phyloP scores from a whole-genome alignment of 2,113 vertebrate genomes.

The Callochromis pleurospilus region DNA sequence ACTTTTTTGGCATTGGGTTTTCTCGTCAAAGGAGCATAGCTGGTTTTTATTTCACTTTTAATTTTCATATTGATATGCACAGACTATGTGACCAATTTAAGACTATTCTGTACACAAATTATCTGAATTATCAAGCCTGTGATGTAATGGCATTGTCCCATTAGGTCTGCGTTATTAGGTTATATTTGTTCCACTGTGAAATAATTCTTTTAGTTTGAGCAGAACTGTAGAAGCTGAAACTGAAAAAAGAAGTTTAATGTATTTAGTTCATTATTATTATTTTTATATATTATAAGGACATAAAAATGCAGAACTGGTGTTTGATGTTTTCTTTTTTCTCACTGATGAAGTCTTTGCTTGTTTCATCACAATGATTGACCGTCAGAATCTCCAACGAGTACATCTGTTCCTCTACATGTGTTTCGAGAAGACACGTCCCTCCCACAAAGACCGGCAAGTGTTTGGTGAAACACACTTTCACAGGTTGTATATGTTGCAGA shows the following conservation, averaged over 20 bases:
- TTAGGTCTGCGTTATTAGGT: background rate
- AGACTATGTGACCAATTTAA: background rate
- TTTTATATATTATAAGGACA: background rate
- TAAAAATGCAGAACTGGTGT: constrained; percentile 45
- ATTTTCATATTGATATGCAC: background rate
- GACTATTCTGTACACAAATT: background rate
- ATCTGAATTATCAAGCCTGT: rapidly evolving
- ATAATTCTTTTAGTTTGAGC: background rate
- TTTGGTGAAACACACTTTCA: constrained; percentile 6
- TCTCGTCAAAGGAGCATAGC: background rate
- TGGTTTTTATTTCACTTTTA: background rate
- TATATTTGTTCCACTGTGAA: background rate
- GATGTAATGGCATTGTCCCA: background rate
- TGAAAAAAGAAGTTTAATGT: background rate
- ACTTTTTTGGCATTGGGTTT: background rate
- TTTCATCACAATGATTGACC: constrained; percentile 70
- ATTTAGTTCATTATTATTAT: background rate
- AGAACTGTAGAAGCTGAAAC: background rate
- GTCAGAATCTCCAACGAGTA: constrained; percentile 76
- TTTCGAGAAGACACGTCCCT: constrained; percentile 67
- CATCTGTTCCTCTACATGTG: constrained; percentile 68
- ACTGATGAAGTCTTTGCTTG: constrained; percentile 26
- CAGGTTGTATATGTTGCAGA: constrained; percentile 60
- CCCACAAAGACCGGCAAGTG: constrained; percentile 52
- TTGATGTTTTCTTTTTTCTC: constrained; percentile 65